Base-by-base conservation (phyloP, 2,888 invertebrate species). In the Plemyria rubiginata region DNA sequence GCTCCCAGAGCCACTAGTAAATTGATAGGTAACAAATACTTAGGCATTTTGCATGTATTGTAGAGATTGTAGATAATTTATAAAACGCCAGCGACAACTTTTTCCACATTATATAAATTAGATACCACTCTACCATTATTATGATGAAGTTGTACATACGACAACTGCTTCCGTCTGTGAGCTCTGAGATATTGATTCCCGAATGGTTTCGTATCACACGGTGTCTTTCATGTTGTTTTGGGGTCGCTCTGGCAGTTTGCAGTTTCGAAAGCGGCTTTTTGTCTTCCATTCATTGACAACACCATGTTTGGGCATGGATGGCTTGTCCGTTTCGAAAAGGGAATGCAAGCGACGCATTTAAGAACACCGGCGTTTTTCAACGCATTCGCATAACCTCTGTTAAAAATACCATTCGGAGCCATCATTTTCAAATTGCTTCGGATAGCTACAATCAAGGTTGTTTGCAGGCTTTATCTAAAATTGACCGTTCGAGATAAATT, bases 241-340 rank as follows among this genome's bases (percentile, higher is more conserved):
- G 29, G 63, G 56, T 54, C 61, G 64, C 54, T 28, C 48, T 46
- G 48, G 54, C 60, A 58, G 70, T 78, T 76, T 76, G 54, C 60
- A 58, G 70, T 78, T 76, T 76, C 66, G 72, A 76, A 77, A 75
- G 72, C 70, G 36, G 70, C 67, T 80, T 79, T 78, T 78, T 75
- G 68, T 71, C 48, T 68, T 66, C 53, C 70, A 69, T 73, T 73
- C 69, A 72, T 70, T 58, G 71, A 61, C 64, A 62, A 46, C 60
- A 56, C 74, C 72, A 66, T 74, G 46, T 76, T 74, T 75, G 74
- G 77, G 64, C 70, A 68, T 70, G 72, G 60, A 65, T 70, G 72
- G 60, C 65, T 66, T 61, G 66, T 66, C 62, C 65, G 49, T 54
- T 51, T 63, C 49, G 56, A 51, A 60, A 62, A 66, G 59, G 67